These are phyloP conservation scores for Alces alces DNA, from an alignment of 2,113 vertebrate species.

Conservation along the genomic window DNA sequence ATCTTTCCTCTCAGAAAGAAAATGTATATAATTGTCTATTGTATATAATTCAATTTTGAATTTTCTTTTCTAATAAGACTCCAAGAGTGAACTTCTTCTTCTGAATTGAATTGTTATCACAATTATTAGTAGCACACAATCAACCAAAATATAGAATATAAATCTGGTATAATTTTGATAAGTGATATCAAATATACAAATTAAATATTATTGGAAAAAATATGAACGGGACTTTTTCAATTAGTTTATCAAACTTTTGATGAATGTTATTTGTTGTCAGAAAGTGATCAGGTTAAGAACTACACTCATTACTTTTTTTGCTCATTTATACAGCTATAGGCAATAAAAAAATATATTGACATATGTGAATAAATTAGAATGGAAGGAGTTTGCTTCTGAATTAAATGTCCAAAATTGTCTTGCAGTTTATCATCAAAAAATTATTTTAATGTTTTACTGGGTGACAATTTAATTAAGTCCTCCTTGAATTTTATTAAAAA, in stretches of 20 bases:
- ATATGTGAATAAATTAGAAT: background rate
- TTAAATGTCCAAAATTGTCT: background rate
- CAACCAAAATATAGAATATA: background rate
- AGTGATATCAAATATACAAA: background rate
- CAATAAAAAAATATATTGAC: background rate
- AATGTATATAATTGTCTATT: background rate
- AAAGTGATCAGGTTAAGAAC: background rate
- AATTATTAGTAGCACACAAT: background rate
- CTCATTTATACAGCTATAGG: background rate
- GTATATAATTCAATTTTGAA: background rate
- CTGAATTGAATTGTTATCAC: background rate
- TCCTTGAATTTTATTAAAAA: background rate
- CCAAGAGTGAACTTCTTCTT: background rate
- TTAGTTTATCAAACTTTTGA: background rate
- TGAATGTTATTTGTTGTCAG: background rate
- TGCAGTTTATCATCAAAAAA: background rate
- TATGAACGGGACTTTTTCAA: background rate
- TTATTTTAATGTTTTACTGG: background rate
- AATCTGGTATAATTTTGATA: background rate
- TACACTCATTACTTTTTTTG: background rate
- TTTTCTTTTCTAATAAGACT: background rate
- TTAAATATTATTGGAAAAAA: background rate
- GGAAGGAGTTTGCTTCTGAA: background rate
- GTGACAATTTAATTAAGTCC: background rate
- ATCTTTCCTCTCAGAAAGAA: background rate